These are phyloP conservation scores for Leontocebus nigricollis DNA, from an alignment of 2,797 vertebrate genomes.

Conservation along the genomic window DNA sequence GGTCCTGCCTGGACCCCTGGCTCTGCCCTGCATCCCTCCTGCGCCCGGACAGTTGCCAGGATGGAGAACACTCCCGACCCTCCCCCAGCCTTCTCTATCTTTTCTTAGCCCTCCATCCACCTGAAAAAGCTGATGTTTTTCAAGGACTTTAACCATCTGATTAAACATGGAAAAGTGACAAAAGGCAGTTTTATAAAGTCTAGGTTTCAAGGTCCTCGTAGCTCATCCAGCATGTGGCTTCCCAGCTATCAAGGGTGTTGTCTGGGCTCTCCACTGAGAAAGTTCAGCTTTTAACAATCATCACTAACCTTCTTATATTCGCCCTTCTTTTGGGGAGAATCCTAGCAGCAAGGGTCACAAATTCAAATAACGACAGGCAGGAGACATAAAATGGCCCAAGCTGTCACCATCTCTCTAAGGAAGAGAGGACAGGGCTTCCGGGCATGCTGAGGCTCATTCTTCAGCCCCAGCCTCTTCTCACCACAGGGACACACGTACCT, in stretches of 20 bases:
- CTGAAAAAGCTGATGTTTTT: neutral
- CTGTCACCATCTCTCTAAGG: neutral
- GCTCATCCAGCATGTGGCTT: neutral
- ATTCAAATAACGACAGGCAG: neutral
- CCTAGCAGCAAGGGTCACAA: neutral
- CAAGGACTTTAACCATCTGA: neutral
- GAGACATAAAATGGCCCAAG: neutral
- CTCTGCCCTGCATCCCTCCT: neutral
- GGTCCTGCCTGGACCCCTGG: rapidly evolving
- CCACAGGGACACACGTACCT: neutral
- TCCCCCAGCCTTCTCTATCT: rapidly evolving
- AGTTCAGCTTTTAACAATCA: neutral
- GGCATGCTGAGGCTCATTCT: neutral
- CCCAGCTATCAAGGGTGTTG: neutral
- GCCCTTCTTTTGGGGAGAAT: neutral
- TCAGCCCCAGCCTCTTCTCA: neutral
- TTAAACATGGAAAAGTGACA: neutral
- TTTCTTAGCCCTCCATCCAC: neutral
- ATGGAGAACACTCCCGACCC: neutral
- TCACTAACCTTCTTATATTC: neutral
- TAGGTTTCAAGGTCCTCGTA: neutral
- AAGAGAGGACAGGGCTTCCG: neutral
- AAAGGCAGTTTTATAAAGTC: neutral
- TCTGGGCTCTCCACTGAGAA: neutral
- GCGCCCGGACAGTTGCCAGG: rapidly evolving